Evolutionary conservation across 2,888 invertebrate species (phyloP).

Genomic region (Drosophila mercatorum): DNA sequence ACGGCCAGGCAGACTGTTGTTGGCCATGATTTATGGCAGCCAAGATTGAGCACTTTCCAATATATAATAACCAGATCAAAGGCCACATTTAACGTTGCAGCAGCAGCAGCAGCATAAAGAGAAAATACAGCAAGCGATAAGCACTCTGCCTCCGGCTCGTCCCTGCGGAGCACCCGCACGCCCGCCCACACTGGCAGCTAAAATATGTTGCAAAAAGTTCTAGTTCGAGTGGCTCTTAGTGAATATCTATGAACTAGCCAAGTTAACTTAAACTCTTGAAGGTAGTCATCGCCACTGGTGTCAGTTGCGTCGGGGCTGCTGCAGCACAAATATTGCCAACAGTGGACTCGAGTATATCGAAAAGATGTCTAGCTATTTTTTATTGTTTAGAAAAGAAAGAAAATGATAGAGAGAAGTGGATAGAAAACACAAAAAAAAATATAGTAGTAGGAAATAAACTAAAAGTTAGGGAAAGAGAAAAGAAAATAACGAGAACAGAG

Average conservation of each 20-base stretch:
- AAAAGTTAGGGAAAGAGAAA: no score
- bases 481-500: no score
- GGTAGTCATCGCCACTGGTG: slow-evolving; percentile 15
- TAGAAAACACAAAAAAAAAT: no score
- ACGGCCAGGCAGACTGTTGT: background rate
- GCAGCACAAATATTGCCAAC: slow-evolving; percentile 2
- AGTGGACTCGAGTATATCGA: background rate
- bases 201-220: slow-evolving; percentile 62
- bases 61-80: slow-evolving; percentile 59
- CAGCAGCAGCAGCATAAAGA: slow-evolving; percentile 10
- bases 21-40: slow-evolving; percentile 49
- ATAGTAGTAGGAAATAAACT: no score
- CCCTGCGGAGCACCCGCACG: slow-evolving; percentile 9
- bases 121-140: slow-evolving; percentile 54
- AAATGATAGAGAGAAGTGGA: no score
- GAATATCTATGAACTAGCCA: slow-evolving; percentile 47
- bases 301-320: slow-evolving; percentile 13
- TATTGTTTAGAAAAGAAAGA: background rate
- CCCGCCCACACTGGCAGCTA: slow-evolving; percentile 25
- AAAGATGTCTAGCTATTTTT: no score
- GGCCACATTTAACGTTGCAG: slow-evolving; percentile 31
- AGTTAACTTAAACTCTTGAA: slow-evolving; percentile 39
- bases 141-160: slow-evolving; percentile 45
- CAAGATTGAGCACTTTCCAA: slow-evolving; percentile 56
- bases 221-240: slow-evolving; percentile 56